Evolutionary conservation across 2,888 invertebrate species (phyloP), one percentile per base, ranked within the genome.

Genomic region (Campoletis raptor): DNA sequence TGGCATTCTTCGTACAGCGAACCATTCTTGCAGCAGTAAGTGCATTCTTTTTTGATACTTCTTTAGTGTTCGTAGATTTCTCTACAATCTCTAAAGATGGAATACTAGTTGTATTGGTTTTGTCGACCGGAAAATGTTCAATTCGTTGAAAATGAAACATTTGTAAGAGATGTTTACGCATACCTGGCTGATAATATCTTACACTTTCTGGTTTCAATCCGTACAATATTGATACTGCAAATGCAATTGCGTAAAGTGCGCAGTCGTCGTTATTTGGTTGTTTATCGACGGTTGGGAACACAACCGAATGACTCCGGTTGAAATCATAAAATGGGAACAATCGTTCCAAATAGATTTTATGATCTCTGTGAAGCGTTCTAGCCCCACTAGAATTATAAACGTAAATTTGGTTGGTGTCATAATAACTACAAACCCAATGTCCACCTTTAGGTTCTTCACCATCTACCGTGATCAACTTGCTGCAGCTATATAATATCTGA

Each of bases 401-500:
- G 72, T 70, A 83, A 8, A 87, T 72, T 61, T 76, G 40, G n/a
- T 78, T 73, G 0, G 69, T 57, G 54, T 88, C 85, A 77, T 83
- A 85, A 81, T 66, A 85, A 36, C 78, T 78, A 40, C 86, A 86
- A 24, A 88, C 74, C 84, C 86, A 85, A 48, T 87, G 85, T 21
- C 77, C 77, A 24, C 72, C 70, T 45, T 30, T 30, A 24, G 37
- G 21, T 40, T 54, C 52, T 30, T n/a, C 10, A 36, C n/a, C 36
- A 36, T 57, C 15, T 0, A n/a, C 6, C 30, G 30, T 30, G 3
- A 45, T 4, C 36, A 80, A 72, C 15, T 87, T 61, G 30, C 57
- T 30, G 42, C 81, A 77, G 52, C 87, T 85, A 52, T 82, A 78
- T 79, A 87, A 79, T 45, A 88, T 83, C 74, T 89, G 89, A 57